Evolutionary conservation across 2,888 invertebrate species (phyloP).

Genomic region (Blastobasis lacticolella): DNA sequence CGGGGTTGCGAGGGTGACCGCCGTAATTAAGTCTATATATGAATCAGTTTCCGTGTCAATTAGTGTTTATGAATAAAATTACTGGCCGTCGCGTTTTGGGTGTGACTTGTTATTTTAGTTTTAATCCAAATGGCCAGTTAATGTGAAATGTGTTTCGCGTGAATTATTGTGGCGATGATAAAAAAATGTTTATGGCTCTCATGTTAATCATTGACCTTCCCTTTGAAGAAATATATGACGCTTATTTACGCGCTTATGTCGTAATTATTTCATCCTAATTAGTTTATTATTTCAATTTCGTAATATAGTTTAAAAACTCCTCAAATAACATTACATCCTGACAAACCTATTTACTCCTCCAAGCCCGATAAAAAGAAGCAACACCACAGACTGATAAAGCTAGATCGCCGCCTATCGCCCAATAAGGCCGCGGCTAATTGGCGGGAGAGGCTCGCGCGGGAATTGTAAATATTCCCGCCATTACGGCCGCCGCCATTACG

Average conservation of each 20-base stretch:
- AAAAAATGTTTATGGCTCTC: too few relatives aligned
- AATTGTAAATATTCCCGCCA: constrained; percentile 56
- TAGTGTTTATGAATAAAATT: constrained; percentile 35
- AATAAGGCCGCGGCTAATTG: constrained; percentile 31
- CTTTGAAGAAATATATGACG: too few relatives aligned
- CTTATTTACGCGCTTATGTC: too few relatives aligned
- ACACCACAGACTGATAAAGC: constrained; percentile 19
- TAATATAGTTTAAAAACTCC: too few relatives aligned
- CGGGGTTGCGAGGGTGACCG: constrained; percentile 21
- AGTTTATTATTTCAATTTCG: too few relatives aligned
- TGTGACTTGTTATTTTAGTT: constrained; percentile 21
- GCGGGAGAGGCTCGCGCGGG: constrained; percentile 24
- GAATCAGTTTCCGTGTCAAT: constrained; percentile 40
- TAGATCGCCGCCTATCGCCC: constrained; percentile 18
- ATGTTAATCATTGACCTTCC: too few relatives aligned
- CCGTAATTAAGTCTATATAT: constrained; percentile 36
- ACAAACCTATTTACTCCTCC: not conserved
- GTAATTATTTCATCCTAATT: too few relatives aligned
- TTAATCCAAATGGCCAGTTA: constrained; percentile 16
- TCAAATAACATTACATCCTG: too few relatives aligned
- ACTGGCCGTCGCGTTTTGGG: constrained; percentile 19
- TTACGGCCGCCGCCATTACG: constrained; percentile 41
- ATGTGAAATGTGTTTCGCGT: not conserved
- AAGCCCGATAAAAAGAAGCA: not conserved
- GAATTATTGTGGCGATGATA: too few relatives aligned